Evolutionary conservation across 2,113 vertebrate species (phyloP).

Genomic region (Pristiophorus japonicus): DNA sequence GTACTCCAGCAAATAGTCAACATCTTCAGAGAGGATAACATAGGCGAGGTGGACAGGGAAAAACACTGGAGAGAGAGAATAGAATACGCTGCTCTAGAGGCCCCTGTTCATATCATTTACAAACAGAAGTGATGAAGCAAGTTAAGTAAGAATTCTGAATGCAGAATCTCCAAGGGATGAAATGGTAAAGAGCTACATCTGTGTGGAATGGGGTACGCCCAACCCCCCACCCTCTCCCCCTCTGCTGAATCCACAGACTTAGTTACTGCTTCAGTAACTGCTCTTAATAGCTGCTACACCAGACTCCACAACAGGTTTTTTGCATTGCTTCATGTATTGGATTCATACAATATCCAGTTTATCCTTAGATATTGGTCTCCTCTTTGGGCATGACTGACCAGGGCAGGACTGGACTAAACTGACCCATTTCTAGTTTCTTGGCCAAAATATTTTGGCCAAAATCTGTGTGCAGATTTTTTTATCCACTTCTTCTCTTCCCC

Average conservation of each 20-base stretch:
- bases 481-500: not conserved
- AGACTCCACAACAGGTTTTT: not conserved
- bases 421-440: not conserved
- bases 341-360: not conserved
- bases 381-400: not conserved
- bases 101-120: not conserved
- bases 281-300: not conserved
- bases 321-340: not conserved
- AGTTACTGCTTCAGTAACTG: not conserved
- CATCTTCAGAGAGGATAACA: not conserved
- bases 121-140: not conserved
- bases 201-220: not conserved
- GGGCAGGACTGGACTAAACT: not conserved
- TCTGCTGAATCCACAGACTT: not conserved
- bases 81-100: not conserved
- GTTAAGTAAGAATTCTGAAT: not conserved
- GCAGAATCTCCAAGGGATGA: not conserved
- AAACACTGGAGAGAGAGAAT: not conserved
- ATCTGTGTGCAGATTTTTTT: not conserved
- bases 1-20: not conserved
- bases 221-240: not conserved
- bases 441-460: not conserved
- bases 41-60: not conserved
- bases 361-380: not conserved
- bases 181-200: not conserved